A percentile compares a stretch with the other conserved stretches of the same genome.
These are phyloP conservation scores for Dermolepida albohirtum DNA, from an alignment of 2,888 invertebrate genomes.

Conservation along the genomic window DNA sequence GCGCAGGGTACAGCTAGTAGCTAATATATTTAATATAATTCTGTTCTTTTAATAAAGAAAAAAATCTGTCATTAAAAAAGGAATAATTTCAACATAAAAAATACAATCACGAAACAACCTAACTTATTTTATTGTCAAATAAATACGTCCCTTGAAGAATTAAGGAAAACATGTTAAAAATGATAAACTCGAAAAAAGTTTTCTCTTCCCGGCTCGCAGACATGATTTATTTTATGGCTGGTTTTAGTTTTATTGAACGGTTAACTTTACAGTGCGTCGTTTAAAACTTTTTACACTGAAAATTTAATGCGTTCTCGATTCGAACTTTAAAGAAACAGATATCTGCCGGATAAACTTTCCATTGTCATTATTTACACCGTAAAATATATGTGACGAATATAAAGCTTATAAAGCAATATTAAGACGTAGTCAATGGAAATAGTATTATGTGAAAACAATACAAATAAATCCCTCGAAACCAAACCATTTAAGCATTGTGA, in stretches of 20 bases:
- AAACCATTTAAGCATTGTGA: no score
- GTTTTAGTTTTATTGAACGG: conserved; percentile 29
- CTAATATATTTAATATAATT: no score
- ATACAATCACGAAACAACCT: no score
- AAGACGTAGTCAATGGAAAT: conserved; percentile 4
- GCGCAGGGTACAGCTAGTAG: no score
- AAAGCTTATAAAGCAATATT: conserved; percentile 6
- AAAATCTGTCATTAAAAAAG: conserved; percentile 1
- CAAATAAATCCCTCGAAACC: no score
- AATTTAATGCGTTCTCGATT: conserved; percentile 34
- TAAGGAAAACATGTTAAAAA: conserved; percentile 28
- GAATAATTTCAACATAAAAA: no score
- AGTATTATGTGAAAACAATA: not conserved
- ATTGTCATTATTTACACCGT: conserved; percentile 7
- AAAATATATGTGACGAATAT: conserved; percentile 18
- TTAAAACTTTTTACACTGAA: conserved; percentile 33
- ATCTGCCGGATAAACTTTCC: conserved; percentile 22
- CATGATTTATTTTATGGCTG: conserved; percentile 33
- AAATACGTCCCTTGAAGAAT: not conserved
- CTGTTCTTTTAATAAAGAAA: not conserved
- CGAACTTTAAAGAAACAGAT: conserved; percentile 24
- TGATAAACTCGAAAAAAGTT: conserved; percentile 24
- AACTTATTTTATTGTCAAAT: conserved; percentile 3
- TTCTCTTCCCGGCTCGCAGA: not conserved
- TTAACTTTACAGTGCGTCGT: conserved; percentile 29